Percentiles rank a stretch among this genome's conserved stretches.
Evolutionary conservation across 2,113 vertebrate species (phyloP).

Genomic region (Triplophysa dalaica): DNA sequence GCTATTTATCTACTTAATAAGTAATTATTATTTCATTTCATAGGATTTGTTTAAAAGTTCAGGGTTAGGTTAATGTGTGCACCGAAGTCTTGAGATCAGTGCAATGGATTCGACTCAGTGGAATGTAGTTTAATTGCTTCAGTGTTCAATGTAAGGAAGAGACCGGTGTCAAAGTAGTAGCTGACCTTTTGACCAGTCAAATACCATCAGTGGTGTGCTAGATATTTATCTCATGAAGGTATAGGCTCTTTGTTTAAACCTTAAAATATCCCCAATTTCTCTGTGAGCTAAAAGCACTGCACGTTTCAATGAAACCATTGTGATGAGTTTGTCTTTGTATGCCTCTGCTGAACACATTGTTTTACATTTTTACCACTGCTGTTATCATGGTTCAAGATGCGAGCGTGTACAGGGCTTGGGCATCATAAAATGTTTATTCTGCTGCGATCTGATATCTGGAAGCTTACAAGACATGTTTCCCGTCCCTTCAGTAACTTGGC

Average conservation of each 20-base stretch:
- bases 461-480: background rate
- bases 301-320: background rate
- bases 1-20: no score
- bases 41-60: no score
- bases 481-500: background rate
- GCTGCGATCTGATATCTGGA: slow-evolving; percentile 24
- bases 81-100: slow-evolving; percentile 2
- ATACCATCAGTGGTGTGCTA: background rate
- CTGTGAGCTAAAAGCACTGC: background rate
- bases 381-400: background rate
- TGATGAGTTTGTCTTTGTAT: background rate
- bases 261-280: background rate
- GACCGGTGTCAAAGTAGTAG: slow-evolving; percentile 14
- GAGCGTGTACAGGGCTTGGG: background rate
- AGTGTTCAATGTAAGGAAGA: background rate
- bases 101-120: background rate
- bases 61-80: background rate
- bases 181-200: slow-evolving; percentile 15
- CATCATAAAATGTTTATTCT: slow-evolving; percentile 19
- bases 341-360: background rate
- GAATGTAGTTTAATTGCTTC: slow-evolving; percentile 28
- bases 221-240: background rate
- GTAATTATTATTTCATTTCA: no score
- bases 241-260: background rate
- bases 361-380: background rate